Evolutionary conservation across 2,797 vertebrate genomes (phyloP), one percentile per base, ranked within the genome.

Genomic region (Psittacula derbiana): DNA sequence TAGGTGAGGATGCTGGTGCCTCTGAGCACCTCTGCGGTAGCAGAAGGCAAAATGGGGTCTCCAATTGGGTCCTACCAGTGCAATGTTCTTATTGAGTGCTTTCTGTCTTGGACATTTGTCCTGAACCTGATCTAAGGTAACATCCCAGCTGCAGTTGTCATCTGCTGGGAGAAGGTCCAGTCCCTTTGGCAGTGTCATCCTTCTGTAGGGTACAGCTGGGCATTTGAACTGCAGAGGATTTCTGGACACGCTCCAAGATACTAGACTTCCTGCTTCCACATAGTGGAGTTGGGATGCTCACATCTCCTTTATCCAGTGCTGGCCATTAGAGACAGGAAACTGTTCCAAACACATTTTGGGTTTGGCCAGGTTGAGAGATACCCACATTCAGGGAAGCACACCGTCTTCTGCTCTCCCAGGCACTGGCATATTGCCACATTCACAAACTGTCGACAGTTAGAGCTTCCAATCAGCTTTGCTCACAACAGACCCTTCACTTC

Each of bases 391-490:
- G 60, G 69, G 65, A 86, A 61, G 12, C 4, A 3, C 7, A 2
- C 3, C 10, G 8, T 8, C 43, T 49, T 33, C 36, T 36, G 36
- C 36, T 8, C 36, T 36, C 36, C 36, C 36, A 36, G 36, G 36
- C 36, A 36, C 36, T 36, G 36, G 36, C 36, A 36, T 36, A 36
- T 36, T 36, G 36, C 36, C 36, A 36, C 36, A 36, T 36, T 36
- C 36, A 36, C 36, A 36, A 36, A 36, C 36, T 36, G 36, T 36
- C 36, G 36, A 36, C 36, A 64, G 47, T 55, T 52, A 67, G 62
- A 95, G 79, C 82, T 89, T 90, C 72, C 85, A 76, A 86, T 44
- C 74, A 93, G 58, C 88, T 90, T 81, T 50, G 50, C 72, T 94
- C 80, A 75, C 1, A 3, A 80, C 58, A 93, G 83, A 92, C 83